phyloP scores from a whole-genome alignment of 2,888 invertebrate species.

The Theodoxus fluviatilis region DNA sequence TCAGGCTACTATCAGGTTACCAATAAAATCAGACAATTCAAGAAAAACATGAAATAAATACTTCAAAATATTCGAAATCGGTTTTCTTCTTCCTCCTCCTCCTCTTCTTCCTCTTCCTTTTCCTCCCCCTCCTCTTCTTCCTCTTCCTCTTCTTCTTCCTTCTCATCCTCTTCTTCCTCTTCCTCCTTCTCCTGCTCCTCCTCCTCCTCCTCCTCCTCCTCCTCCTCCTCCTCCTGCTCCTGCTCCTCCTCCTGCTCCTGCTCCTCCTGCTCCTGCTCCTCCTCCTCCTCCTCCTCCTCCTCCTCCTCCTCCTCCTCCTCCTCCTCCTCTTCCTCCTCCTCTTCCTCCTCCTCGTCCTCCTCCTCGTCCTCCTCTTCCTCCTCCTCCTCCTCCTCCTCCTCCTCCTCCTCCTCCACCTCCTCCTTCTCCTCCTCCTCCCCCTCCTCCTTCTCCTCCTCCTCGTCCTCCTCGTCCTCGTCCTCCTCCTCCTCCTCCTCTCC shows the following conservation, averaged over 20 bases:
- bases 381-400: constrained; percentile 5
- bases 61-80: neutral
- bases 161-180: neutral
- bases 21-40: too few species aligned
- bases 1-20: too few species aligned
- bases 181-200: neutral
- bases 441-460: neutral
- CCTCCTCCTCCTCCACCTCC: constrained; percentile 7
- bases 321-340: neutral
- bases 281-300: neutral
- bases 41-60: too few species aligned
- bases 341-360: constrained; percentile 4
- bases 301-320: neutral
- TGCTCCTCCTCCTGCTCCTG: neutral
- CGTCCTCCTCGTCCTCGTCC: neutral
- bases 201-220: neutral
- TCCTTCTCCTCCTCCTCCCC: neutral
- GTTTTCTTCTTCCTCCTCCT: neutral
- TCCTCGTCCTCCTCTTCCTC: neutral
- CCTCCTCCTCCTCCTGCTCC: neutral
- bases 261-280: neutral
- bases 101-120: neutral
- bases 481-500: constrained; percentile 16
- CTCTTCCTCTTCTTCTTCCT: neutral
- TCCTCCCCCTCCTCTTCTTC: neutral